Base-by-base conservation (phyloP, 2,797 vertebrate species). In the Sebastes jordani region DNA sequence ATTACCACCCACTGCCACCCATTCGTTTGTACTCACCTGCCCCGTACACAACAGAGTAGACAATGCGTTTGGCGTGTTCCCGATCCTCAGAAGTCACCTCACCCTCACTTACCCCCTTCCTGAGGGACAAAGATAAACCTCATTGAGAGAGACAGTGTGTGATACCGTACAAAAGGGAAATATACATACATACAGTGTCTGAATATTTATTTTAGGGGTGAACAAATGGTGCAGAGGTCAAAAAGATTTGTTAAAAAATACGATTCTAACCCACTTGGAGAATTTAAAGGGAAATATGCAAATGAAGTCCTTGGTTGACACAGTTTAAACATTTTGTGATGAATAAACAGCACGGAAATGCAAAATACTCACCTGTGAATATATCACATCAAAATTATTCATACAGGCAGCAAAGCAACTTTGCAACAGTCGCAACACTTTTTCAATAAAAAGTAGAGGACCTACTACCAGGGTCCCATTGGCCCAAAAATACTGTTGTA, bases 31-130 rank as follows among this genome's bases (percentile, higher is more conserved):
- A 11, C 91, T 92, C 81, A 99, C 98, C 98, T 94, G 97, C 97
- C 88, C 97, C 97, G 18, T 99, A 99, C 86, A 99, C 92, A 63
- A 97, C 95, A 0, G 98, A 96, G 86, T 98, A 99, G 80, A 97
- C 96, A 0, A 97, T 84, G 20, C 96, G 96, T 77, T 99, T 99
- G 80, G 97, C 95, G 52, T 97, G 97, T 69, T 99, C 97, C 82
- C 97, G 94, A 58, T 97, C 97, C 71, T 91, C 63, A 0, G 94
- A 89, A 0, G 95, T 96, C 92, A 98, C 95, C 4, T 87, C 72
- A 11, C 86, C 92, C 52, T 92, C 77, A 29, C 92, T 94, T 77
- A 97, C 54, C 18, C 92, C 93, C 81, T 97, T 98, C 98, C 98
- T 99, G 78, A 71, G 49, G 3, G 49, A 84, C 25, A 82, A 4